phyloP scores from a whole-genome alignment of 2,797 vertebrate genomes.

The Urophycis tenuis region DNA sequence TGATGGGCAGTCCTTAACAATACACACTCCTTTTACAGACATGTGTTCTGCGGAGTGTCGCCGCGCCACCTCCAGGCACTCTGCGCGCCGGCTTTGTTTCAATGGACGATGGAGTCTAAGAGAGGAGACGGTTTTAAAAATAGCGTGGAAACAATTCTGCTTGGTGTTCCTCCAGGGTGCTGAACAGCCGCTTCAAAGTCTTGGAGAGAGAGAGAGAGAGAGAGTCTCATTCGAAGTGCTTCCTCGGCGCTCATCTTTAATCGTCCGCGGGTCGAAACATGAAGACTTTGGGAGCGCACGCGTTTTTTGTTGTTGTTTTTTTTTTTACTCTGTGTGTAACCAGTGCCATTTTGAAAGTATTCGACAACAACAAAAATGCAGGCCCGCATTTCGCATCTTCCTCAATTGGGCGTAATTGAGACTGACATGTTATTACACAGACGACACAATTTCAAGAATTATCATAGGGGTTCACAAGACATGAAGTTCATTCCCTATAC shows the following conservation, averaged over 20 bases:
- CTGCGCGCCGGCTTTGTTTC: slow-evolving; percentile 1
- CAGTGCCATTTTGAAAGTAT: slow-evolving; percentile 38
- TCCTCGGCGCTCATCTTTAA: slow-evolving; percentile 27
- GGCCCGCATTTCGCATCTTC: slow-evolving; percentile 23
- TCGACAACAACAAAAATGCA: slow-evolving; percentile 29
- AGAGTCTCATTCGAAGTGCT: slow-evolving; percentile 42
- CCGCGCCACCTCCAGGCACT: background rate
- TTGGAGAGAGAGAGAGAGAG: no score
- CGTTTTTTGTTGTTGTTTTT: no score
- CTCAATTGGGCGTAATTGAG: slow-evolving; percentile 37
- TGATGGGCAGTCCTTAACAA: background rate
- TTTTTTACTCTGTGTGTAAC: slow-evolving; percentile 31
- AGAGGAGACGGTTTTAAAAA: slow-evolving; percentile 2
- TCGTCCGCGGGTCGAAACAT: background rate
- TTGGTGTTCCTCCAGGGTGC: slow-evolving; percentile 30
- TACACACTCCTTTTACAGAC: background rate
- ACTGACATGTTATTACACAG: slow-evolving; percentile 22
- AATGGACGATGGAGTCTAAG: background rate
- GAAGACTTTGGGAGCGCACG: slow-evolving; percentile 17
- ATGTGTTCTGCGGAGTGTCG: background rate
- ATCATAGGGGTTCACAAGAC: background rate
- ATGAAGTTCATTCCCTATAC: slow-evolving; percentile 3
- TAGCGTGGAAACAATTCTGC: slow-evolving; percentile 16
- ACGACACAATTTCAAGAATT: slow-evolving; percentile 15
- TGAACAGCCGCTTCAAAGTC: slow-evolving; percentile 29